Base-by-base conservation (phyloP, 1,140 invertebrate species). In the Caerostris extrusa region DNA sequence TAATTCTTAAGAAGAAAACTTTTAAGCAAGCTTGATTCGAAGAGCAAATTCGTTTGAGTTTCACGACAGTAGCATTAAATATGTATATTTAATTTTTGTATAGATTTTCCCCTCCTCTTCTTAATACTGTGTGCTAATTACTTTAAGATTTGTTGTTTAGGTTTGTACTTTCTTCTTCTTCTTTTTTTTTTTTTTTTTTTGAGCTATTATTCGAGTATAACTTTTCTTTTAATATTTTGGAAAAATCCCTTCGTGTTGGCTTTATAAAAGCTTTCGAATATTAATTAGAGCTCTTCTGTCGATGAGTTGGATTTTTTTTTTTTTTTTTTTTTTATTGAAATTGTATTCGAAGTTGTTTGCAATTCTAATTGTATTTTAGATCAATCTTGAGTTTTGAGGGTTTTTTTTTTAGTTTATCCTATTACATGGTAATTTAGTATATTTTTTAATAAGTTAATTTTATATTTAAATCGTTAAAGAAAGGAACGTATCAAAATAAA, bases 11-110 rank as follows among this genome's bases (percentile, higher is more conserved):
- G 17, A 34, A 53, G 50, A 50, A 64, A 86, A 88, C 57, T 88
- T 93, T 87, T 93, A 82, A 93, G 56, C 61, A 83, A 83, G 82
- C 56, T 77, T 53, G 71, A 12, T 50, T 34, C 34, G 19, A 77
- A 88, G 53, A 64, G 53, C 61, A 71, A 71, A 67, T 34, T 69
- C 67, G 50, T 55, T 34, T 55, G 34, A 67, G 10, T 67, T 67
- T 12, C 61, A 58, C 69, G 67, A 89, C 60, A 89, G 12, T 57
- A 67, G 86, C 56, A 93, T 93, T 93, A 93, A 93, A 93, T 93
- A 93, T 93, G 92, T 93, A 93, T 93, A 93, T 89, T 93, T 86
- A 93, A 93, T 93, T 93, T 89, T 93, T 93, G 58, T 58, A 19
- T 50, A 34, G 17, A 7, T 88, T 85, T 88, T 71, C 61, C 56